phyloP scores from a whole-genome alignment of 1,140 invertebrate genomes.

The Amyelois transitella region DNA sequence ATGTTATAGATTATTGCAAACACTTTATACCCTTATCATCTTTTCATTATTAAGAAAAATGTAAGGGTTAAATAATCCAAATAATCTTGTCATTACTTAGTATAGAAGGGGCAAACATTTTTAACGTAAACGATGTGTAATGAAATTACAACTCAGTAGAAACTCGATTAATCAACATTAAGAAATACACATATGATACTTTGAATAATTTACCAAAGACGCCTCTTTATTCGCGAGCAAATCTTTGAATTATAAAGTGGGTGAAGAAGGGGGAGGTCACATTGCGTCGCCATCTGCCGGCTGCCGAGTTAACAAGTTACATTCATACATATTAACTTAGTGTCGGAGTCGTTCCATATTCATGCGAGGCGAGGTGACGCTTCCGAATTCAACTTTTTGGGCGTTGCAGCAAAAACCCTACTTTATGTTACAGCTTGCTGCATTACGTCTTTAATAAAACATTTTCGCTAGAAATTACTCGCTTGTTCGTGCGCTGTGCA shows the following conservation, averaged over 20 bases:
- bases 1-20: too few relatives aligned
- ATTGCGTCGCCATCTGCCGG: slow-evolving; percentile 28
- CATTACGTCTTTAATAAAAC: not conserved
- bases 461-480: not conserved
- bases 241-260: slow-evolving; percentile 63
- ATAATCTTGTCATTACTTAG: too few relatives aligned
- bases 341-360: slow-evolving; percentile 10
- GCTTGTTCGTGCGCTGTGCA: not conserved
- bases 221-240: slow-evolving; percentile 51
- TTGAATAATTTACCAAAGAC: slow-evolving; percentile 35
- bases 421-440: not conserved
- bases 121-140: too few relatives aligned
- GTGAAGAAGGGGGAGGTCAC: slow-evolving; percentile 10
- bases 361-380: not conserved
- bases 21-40: too few relatives aligned
- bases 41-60: too few relatives aligned
- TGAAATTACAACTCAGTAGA: too few relatives aligned
- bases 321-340: slow-evolving; percentile 53
- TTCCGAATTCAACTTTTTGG: not conserved
- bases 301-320: slow-evolving; percentile 37
- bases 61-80: too few relatives aligned
- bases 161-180: too few relatives aligned
- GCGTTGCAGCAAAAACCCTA: not conserved
- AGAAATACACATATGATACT: slow-evolving; percentile 15
- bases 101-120: too few relatives aligned